These are phyloP conservation scores for Pterostichus niger DNA, from an alignment of 2,888 invertebrate species.

Conservation along the genomic window DNA sequence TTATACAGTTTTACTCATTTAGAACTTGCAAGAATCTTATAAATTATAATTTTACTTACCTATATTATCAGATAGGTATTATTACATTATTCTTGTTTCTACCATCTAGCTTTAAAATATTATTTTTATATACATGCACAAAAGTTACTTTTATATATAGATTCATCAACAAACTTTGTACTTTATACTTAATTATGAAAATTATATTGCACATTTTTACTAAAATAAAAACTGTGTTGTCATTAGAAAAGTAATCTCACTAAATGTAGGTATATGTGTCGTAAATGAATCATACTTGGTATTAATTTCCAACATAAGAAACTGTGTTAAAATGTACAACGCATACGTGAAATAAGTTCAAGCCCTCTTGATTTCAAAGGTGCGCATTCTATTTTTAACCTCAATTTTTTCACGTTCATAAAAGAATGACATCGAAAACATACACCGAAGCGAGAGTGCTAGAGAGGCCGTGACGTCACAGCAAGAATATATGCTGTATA, in stretches of 20 bases:
- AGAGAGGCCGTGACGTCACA: slow-evolving; percentile 22
- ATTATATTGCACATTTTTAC: not conserved
- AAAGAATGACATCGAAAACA: slow-evolving; percentile 52
- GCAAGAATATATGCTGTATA: slow-evolving; percentile 16
- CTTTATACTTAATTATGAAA: no score
- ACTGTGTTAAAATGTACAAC: slow-evolving; percentile 30
- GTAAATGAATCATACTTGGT: slow-evolving; percentile 2
- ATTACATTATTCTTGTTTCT: not conserved
- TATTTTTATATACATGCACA: no score
- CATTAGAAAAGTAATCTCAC: not conserved
- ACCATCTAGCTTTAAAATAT: no score
- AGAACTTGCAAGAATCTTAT: no score
- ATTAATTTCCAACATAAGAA: slow-evolving; percentile 7
- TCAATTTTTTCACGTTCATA: slow-evolving; percentile 54
- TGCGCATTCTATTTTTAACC: slow-evolving; percentile 59
- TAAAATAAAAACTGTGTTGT: not conserved
- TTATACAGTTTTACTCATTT: not conserved
- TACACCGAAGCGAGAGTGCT: slow-evolving; percentile 27
- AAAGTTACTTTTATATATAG: no score
- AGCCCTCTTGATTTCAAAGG: slow-evolving; percentile 33
- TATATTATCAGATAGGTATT: not conserved
- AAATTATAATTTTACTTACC: no score
- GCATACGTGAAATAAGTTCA: slow-evolving; percentile 33
- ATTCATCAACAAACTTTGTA: no score
- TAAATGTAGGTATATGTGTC: slow-evolving; percentile 20